Percentiles rank a stretch among this genome's conserved stretches.
phyloP scores from a whole-genome alignment of 23 tunicate species.

The Styela clava region DNA sequence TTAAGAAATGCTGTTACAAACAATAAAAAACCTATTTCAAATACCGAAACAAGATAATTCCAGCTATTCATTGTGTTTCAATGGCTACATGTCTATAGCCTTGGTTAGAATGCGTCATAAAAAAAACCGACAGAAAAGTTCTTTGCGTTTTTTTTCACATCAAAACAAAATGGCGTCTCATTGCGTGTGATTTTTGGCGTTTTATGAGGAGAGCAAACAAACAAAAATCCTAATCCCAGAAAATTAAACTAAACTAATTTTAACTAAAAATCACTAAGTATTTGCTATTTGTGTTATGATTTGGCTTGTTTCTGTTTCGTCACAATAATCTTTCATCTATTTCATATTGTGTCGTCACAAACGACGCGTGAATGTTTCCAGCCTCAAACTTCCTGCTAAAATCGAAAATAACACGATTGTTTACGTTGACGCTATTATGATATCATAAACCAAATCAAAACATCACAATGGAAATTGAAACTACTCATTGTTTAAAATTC shows the following conservation, averaged over 20 bases:
- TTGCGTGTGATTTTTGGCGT: not conserved
- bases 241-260: no score
- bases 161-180: not conserved
- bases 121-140: no score
- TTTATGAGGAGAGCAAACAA: not conserved
- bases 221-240: no score
- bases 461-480: not conserved
- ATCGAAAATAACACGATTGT: not conserved
- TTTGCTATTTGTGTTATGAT: not conserved
- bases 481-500: no score
- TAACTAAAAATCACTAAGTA: no score
- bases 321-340: not conserved
- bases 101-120: no score
- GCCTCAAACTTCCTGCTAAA: not conserved
- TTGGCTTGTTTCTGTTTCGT: not conserved
- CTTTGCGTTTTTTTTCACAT: no score
- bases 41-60: no score
- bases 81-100: no score
- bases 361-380: constrained; percentile 2
- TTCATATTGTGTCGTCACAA: not conserved
- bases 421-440: not conserved
- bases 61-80: no score
- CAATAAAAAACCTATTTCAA: no score
- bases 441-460: not conserved
- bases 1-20: no score